These are phyloP conservation scores for Crocuta crocuta DNA, from an alignment of 2,113 vertebrate species.

Conservation along the genomic window DNA sequence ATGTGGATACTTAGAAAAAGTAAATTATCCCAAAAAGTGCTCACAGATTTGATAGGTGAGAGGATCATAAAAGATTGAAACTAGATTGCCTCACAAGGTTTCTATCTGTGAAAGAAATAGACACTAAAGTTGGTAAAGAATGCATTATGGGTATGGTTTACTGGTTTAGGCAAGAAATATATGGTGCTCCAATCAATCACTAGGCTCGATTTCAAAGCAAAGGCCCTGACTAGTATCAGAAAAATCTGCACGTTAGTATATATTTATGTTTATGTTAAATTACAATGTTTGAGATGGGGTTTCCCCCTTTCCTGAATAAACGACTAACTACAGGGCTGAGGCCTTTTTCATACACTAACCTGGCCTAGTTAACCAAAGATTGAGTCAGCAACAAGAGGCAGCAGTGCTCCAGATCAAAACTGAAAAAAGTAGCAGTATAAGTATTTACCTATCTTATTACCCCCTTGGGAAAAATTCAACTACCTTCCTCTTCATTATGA, in stretches of 20 bases:
- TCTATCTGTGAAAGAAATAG: constrained; percentile 15
- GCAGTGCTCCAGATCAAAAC: constrained; percentile 17
- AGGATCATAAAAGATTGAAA: background rate
- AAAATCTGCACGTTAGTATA: background rate
- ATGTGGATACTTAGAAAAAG: background rate
- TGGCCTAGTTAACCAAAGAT: background rate
- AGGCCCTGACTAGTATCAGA: background rate
- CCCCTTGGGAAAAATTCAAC: background rate
- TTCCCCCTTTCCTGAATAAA: background rate
- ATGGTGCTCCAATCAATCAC: background rate
- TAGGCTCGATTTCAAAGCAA: constrained; percentile 3
- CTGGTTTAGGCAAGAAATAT: background rate
- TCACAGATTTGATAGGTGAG: background rate
- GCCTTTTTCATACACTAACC: background rate
- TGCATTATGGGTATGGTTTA: background rate
- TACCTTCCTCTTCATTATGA: background rate
- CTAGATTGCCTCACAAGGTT: background rate
- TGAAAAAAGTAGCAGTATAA: background rate
- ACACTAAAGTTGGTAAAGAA: constrained; percentile 24
- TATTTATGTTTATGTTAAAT: background rate
- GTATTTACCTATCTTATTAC: background rate
- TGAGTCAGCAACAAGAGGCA: background rate
- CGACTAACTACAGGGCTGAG: background rate
- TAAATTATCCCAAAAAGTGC: background rate
- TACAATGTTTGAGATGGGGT: background rate